These are phyloP conservation scores for Cephus pygmeus DNA, from an alignment of 2,888 invertebrate genomes.

Conservation along the genomic window DNA sequence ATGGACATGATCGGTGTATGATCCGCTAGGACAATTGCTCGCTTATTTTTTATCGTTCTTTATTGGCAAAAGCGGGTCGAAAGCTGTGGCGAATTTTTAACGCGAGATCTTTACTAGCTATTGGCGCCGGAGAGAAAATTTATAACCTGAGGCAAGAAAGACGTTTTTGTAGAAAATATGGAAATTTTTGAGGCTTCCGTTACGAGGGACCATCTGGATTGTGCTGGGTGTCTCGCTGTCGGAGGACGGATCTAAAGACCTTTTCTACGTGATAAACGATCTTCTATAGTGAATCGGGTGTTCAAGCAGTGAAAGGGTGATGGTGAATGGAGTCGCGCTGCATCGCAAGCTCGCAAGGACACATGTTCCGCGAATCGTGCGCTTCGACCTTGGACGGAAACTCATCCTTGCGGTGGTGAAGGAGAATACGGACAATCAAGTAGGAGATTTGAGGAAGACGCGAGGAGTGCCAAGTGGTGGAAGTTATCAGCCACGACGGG, in stretches of 20 bases:
- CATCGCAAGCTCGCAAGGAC: constrained; percentile 35
- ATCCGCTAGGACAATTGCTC: constrained; percentile 50
- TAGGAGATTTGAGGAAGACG: constrained; percentile 9
- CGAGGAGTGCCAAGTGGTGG: constrained; percentile 27
- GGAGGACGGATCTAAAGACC: neutral
- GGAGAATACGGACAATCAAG: neutral
- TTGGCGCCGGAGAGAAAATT: neutral
- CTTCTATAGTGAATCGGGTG: neutral
- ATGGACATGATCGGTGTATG: constrained; percentile 28
- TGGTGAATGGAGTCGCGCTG: constrained; percentile 43
- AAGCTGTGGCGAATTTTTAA: neutral
- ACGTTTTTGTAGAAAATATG: neutral
- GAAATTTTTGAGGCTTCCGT: neutral
- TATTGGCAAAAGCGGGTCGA: constrained; percentile 41
- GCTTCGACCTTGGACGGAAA: constrained; percentile 11
- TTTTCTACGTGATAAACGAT: neutral
- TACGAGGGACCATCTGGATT: neutral
- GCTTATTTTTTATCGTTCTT: constrained; percentile 61
- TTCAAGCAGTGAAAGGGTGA: constrained; percentile 29
- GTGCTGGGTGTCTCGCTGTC: neutral
- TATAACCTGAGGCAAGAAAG: neutral
- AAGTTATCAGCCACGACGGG: constrained; percentile 59
- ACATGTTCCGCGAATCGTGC: constrained; percentile 42
- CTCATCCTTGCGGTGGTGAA: neutral
- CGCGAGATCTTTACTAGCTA: neutral